Conservation (phyloP, 2,113 vertebrate species). For the Lophotis ruficrista region DNA sequence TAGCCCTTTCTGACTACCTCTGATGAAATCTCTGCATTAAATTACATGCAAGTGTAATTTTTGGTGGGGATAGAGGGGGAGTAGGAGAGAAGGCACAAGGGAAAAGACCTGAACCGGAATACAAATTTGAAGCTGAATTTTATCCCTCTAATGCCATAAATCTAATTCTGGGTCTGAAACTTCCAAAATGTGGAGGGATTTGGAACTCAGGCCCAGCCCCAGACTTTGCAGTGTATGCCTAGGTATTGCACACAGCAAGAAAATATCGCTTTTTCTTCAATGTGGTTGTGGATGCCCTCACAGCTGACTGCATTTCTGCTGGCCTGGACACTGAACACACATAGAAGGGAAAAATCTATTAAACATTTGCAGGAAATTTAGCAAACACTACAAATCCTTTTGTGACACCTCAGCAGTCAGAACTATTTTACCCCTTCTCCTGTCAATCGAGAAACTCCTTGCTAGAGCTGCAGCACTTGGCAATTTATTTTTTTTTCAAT, state of each 20-base stretch:
- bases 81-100: not conserved
- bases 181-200: not conserved
- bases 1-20: not conserved
- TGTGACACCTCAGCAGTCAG: not conserved
- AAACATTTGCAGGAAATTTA: not conserved
- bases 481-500: not conserved
- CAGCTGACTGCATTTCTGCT: not conserved
- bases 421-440: not conserved
- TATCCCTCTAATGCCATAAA: not conserved
- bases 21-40: not conserved
- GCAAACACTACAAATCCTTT: not conserved
- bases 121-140: not conserved
- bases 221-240: not conserved
- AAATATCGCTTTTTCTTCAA: not conserved
- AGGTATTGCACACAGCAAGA: not conserved
- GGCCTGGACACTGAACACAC: not conserved
- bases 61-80: not conserved
- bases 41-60: not conserved
- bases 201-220: not conserved
- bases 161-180: not conserved
- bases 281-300: not conserved
- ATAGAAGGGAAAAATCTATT: not conserved
- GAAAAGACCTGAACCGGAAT: not conserved
- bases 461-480: not conserved
- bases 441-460: not conserved